Percentiles rank a stretch among this genome's conserved stretches.
Conservation (phyloP, 2,797 vertebrate genomes). For the Parauchenoglanis ngamensis region DNA sequence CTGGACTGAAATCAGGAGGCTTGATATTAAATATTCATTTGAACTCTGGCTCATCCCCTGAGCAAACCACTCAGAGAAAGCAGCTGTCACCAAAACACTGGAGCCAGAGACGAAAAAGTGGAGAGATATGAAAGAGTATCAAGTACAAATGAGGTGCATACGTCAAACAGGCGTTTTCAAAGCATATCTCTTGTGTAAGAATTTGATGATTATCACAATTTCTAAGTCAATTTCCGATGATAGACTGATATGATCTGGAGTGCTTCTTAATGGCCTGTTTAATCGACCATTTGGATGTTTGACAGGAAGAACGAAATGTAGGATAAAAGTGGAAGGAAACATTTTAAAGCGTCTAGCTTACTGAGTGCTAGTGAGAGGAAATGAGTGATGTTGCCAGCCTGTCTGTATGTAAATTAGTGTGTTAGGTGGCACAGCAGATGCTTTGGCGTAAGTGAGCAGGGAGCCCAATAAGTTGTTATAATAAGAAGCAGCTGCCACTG, state of each 20-base stretch:
- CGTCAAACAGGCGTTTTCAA: constrained; percentile 22
- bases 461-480: constrained; percentile 63
- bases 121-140: constrained; percentile 10
- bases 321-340: constrained; percentile 11
- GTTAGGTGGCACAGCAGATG: constrained; percentile 33
- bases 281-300: constrained; percentile 12
- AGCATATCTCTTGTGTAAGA: constrained; percentile 17
- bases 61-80: constrained; percentile 54
- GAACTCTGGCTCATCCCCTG: constrained; percentile 49
- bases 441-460: constrained; percentile 32
- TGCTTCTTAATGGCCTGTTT: constrained; percentile 3
- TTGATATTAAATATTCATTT: constrained; percentile 63
- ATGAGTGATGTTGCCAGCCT: constrained; percentile 36
- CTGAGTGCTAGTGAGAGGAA: neutral
- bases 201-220: neutral
- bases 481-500: constrained; percentile 66
- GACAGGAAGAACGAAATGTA: neutral
- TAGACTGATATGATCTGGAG: neutral
- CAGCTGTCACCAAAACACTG: constrained; percentile 52
- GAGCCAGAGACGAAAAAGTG: neutral
- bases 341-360: neutral
- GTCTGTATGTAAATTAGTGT: constrained; percentile 65
- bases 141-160: constrained; percentile 13
- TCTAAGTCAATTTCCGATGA: neutral
- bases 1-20: constrained; percentile 55